Evolutionary conservation across 2,113 vertebrate genomes (phyloP), one percentile per base, ranked within the genome.

Genomic region (Arvicanthis niloticus): DNA sequence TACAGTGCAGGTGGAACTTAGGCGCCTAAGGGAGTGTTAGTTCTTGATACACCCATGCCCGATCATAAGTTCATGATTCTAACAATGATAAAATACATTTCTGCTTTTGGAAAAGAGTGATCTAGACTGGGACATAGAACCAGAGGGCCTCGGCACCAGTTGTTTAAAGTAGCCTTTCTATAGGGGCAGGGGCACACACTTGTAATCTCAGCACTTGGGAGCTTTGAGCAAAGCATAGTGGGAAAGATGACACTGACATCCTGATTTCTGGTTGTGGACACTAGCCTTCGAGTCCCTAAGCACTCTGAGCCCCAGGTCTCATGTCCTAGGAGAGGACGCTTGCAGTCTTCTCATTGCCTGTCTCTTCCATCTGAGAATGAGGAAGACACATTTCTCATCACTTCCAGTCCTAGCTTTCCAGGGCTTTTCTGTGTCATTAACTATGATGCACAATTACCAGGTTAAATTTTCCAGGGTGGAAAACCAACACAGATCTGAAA

Each of bases 391-490:
- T 70, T 42, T 45, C 7, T 22, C 19, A 53, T 92, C 62, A 62
- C 37, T 68, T 82, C 84, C 62, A 91, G 53, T 5, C 8, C 3
- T 60, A 26, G 60, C 19, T 70, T 16, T 84, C 60, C n/a, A 73
- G 45, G 13, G 19, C 10, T 62, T 16, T 51, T 60, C 89, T 92
- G 67, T 60, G 15, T 80, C 77, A 68, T 73, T 56, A 70, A 85
- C 21, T 45, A 2, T 84, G 68, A 87, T 0, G 0, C 88, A 93
- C 60, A 56, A 17, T 68, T 42, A 3, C 80, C 15, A 42, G 26
- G 37, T 72, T 90, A 70, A 78, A 89, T 17, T 96, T 93, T 88
- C 88, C 88, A 95, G 78, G 13, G 89, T 94, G 53, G 94, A 75
- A 24, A 60, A 19, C 75, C 72, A 5, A 68, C 9, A 34, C n/a